Base-by-base conservation (phyloP, 2,113 vertebrate species). In the Strix aluco region DNA sequence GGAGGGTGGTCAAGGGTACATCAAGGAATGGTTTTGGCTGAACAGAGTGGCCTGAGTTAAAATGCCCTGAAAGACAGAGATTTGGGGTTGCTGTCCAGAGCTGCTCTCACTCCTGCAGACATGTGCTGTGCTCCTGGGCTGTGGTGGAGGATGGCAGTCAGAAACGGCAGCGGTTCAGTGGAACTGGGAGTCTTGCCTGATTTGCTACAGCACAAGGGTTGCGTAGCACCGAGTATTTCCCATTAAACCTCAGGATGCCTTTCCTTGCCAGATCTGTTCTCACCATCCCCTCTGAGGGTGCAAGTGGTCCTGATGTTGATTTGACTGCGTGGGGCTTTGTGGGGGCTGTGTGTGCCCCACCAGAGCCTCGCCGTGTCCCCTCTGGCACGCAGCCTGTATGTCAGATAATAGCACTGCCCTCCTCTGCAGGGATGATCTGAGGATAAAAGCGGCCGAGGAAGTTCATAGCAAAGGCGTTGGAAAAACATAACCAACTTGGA, bases 241-340 rank as follows among this genome's bases (percentile, higher is more conserved):
- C 22, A 2, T 40, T 21, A 2, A 55, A 20, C 46, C 9, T 25
- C 36, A 32, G 40, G 78, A 17, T 57, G 27, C 32, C 14, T 84
- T 72, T 14, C 62, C 73, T 52, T 30, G 40, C 62, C 51, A 10
- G 16, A 30, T 38, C 22, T 32, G 15, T 42, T 84, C 16, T 46
- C 40, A 15, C 59, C 6, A 5, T 59, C 29, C 36, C 9, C 71
- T 42, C 34, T 3, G 3, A 6, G 2, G 7, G 7, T 30, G 4
- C 13, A 7, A 42, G 15, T 9, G 62, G n/a, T 55, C 32, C 69
- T 44, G 27, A 12, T n/a, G 49, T 19, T 30, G 55, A 2, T 63
- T 36, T 52, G 54, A 30, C 65, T n/a, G 3, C 0, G 0, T 7
- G 58, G 27, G 44, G 47, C 34, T 81, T 3, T 13, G 55, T 6